phyloP scores from a whole-genome alignment of 2,888 invertebrate genomes.

The Drosophila koepferae region DNA sequence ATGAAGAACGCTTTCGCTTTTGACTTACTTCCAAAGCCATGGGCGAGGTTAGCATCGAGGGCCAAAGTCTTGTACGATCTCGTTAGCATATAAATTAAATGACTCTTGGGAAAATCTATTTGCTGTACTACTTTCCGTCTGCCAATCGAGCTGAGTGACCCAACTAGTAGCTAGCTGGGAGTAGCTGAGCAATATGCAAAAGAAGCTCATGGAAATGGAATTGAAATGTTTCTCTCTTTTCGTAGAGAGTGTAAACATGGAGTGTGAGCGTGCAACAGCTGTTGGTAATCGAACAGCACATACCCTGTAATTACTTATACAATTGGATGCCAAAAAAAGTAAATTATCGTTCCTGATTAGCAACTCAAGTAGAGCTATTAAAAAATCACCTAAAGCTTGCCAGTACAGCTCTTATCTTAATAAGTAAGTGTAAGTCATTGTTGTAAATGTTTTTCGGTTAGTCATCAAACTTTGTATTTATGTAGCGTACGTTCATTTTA shows the following conservation, averaged over 20 bases:
- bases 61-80: neutral
- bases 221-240: neutral
- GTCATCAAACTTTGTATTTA: neutral
- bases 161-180: neutral
- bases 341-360: too few species aligned
- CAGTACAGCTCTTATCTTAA: neutral
- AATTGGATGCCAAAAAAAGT: too few species aligned
- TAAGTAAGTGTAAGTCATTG: neutral
- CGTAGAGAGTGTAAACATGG: neutral
- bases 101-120: neutral
- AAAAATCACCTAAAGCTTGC: neutral
- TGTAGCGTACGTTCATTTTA: neutral
- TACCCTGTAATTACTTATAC: neutral
- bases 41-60: too few species aligned
- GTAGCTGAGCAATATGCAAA: neutral
- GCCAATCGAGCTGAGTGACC: neutral
- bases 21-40: neutral
- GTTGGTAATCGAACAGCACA: neutral
- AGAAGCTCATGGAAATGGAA: neutral
- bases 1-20: conserved; percentile 7
- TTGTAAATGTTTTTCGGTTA: neutral
- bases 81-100: conserved; percentile 7
- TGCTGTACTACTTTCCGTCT: conserved; percentile 2
- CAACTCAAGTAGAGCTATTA: neutral
- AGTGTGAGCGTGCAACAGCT: neutral